These are phyloP conservation scores for Acanthosoma haemorrhoidale DNA, from an alignment of 2,888 invertebrate species.

Conservation along the genomic window DNA sequence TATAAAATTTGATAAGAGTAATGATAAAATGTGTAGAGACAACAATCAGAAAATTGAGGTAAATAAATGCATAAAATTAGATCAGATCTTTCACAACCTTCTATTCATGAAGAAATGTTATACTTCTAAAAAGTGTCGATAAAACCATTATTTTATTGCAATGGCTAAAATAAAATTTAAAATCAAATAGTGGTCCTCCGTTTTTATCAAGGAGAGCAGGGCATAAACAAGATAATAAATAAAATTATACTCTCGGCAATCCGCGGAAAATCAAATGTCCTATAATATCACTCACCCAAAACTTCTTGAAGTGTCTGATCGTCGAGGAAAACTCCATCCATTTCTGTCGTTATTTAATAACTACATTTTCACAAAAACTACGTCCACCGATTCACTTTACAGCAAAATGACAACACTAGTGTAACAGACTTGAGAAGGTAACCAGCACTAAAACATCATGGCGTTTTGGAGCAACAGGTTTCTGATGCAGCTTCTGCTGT, in stretches of 20 bases:
- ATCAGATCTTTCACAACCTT: not conserved
- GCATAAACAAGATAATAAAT: not conserved
- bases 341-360: conserved; percentile 25
- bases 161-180: not conserved
- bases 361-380: conserved; percentile 34
- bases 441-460: conserved; percentile 16
- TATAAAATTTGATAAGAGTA: too few species aligned
- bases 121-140: too few species aligned
- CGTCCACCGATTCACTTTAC: not conserved
- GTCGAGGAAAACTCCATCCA: conserved; percentile 41
- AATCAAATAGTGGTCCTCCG: not conserved
- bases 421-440: conserved; percentile 21
- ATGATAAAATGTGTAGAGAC: too few species aligned
- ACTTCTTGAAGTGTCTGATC: conserved; percentile 49
- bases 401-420: conserved; percentile 1
- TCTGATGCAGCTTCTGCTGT: not conserved
- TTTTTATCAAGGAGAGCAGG: not conserved
- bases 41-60: not conserved
- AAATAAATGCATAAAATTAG: not conserved
- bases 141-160: too few species aligned
- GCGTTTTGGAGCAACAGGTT: conserved; percentile 23
- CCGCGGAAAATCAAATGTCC: not conserved
- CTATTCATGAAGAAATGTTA: not conserved
- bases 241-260: not conserved
- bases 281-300: conserved; percentile 45